A percentile compares a stretch with the other conserved stretches of the same genome.
These are phyloP conservation scores for Montipora cactus DNA, from an alignment of 64 coral and sea anemone genomes.

Conservation along the genomic window DNA sequence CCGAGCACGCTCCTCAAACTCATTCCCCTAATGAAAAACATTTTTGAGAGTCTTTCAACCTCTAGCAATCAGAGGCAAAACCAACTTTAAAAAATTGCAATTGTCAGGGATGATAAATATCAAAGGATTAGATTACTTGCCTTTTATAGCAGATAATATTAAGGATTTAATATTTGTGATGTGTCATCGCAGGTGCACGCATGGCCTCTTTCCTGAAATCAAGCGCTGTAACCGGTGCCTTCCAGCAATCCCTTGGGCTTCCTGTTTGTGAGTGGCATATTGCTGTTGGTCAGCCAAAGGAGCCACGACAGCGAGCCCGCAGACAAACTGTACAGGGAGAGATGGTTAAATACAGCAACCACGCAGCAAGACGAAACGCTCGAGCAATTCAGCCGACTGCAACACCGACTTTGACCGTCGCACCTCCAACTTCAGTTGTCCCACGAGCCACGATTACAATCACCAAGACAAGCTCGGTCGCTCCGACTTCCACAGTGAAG, in stretches of 20 bases:
- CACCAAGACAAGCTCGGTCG: constrained; percentile 21
- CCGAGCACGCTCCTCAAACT: no score
- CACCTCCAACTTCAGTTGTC: constrained; percentile 49
- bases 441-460: constrained; percentile 22
- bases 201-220: constrained; percentile 86
- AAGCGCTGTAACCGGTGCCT: constrained; percentile 80
- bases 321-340: constrained; percentile 59
- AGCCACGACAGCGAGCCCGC: constrained; percentile 61
- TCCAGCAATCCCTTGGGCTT: constrained; percentile 64
- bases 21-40: no score
- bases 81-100: no score
- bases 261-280: constrained; percentile 89
- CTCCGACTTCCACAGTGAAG: constrained; percentile 8
- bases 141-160: not conserved
- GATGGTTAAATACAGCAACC: constrained; percentile 32
- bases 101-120: no score
- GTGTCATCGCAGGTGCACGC: constrained; percentile 70
- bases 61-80: no score
- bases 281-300: constrained; percentile 85
- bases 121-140: no score
- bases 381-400: constrained; percentile 65
- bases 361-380: constrained; percentile 28
- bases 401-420: constrained; percentile 71
- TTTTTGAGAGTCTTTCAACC: no score
- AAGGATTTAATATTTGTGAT: not conserved